A percentile compares a stretch with the other conserved stretches of the same genome.
These are phyloP conservation scores for Pseudomugil gertrudae DNA, from an alignment of 2,797 vertebrate genomes.

Conservation along the genomic window DNA sequence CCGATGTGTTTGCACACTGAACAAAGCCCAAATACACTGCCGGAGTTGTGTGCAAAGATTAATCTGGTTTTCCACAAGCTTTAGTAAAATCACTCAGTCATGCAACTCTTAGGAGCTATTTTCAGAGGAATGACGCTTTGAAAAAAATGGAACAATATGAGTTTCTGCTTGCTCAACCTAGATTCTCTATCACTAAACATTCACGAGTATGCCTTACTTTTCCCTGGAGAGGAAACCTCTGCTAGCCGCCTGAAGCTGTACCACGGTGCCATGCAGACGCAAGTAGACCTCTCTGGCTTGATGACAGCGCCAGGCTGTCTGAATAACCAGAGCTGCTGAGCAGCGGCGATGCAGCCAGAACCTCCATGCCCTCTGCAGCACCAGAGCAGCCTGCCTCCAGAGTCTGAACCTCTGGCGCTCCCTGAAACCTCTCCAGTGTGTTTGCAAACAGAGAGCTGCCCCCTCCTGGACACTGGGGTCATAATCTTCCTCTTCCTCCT, in stretches of 20 bases:
- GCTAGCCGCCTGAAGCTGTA: slow-evolving; percentile 84
- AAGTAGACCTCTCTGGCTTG: slow-evolving; percentile 73
- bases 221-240: slow-evolving; percentile 85
- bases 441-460: slow-evolving; percentile 87
- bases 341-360: slow-evolving; percentile 68
- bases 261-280: slow-evolving; percentile 68
- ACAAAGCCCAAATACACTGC: slow-evolving; percentile 58
- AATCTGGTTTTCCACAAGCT: slow-evolving; percentile 57
- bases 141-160: not conserved
- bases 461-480: slow-evolving; percentile 67
- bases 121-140: slow-evolving; percentile 7
- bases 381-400: slow-evolving; percentile 82
- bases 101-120: slow-evolving; percentile 19
- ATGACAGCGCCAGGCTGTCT: slow-evolving; percentile 89
- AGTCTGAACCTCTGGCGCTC: slow-evolving; percentile 82
- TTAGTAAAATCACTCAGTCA: slow-evolving; percentile 28
- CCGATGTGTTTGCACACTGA: slow-evolving; percentile 42
- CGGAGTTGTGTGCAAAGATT: slow-evolving; percentile 54
- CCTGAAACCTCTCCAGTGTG: slow-evolving; percentile 87
- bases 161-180: not conserved
- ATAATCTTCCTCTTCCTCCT: slow-evolving; percentile 43
- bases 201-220: slow-evolving; percentile 80
- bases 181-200: not conserved
- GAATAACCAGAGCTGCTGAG: slow-evolving; percentile 85
- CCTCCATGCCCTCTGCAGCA: slow-evolving; percentile 91